Base-by-base conservation (phyloP, 2,888 invertebrate species). In the Parthenolecanium corni region DNA sequence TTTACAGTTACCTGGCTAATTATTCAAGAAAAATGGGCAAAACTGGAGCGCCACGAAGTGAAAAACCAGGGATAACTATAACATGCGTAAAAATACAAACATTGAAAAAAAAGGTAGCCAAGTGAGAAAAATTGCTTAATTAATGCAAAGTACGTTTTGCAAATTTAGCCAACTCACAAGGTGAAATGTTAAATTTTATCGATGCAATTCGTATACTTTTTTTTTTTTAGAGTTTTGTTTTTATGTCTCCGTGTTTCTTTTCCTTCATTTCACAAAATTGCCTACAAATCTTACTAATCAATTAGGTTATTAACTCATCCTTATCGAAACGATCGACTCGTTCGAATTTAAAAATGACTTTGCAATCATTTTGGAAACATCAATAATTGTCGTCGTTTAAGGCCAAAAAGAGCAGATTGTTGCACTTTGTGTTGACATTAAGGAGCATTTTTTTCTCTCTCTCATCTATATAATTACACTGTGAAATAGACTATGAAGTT, bases 231-330 rank as follows among this genome's bases (percentile, higher is more conserved):
- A 31, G 31, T 31, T 6, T 6, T 9, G 31, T 31, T 6, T 31
- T 31, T 31, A 4, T 18, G 6, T 18, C 44, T 42, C n/a, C 14
- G 6, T 18, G 6, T 18, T 14, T 18, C 18, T 18, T 14, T 42
- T 42, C 14, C 14, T 42, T 14, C 44, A 18, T 18, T 42, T 16
- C 18, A 42, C 44, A 42, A 31, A 31, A 42, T 18, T 42, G 44
- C 44, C 44, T 52, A 46, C 47, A 58, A 58, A 58, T 58, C 31
- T 58, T 58, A 58, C 49, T 46, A 58, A 58, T 58, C 58, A 58
- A 58, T 58, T 58, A 58, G 58, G 58, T 58, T 58, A 58, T 58
- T 58, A 58, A 58, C 58, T 58, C 58, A 58, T 58, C 58, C 58
- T 58, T 58, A 36, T 58, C 58, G 58, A 21, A 58, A 38, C 31